Evolutionary conservation across 2,113 vertebrate genomes (phyloP).

Genomic region (Pomatostomus ruficeps): DNA sequence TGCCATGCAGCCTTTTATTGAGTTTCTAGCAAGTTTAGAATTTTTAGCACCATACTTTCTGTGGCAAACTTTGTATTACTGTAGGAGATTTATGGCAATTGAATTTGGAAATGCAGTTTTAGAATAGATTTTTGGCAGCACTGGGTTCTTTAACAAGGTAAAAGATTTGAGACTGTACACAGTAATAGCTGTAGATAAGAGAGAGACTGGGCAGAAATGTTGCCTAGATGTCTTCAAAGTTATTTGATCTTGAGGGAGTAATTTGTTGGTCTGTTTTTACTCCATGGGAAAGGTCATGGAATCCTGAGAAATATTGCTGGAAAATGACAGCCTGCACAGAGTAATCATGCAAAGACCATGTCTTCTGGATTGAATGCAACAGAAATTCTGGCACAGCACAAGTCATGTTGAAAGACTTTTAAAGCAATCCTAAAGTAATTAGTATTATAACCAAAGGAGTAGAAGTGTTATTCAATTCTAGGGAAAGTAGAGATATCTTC

Average conservation of each 20-base stretch:
- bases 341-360: not conserved
- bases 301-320: constrained; percentile 6
- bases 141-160: not conserved
- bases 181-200: not conserved
- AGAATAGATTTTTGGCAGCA: not conserved
- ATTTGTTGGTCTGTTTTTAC: constrained; percentile 41
- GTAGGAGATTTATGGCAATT: not conserved
- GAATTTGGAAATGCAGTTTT: not conserved
- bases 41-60: not conserved
- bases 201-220: not conserved
- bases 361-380: not conserved
- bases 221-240: not conserved
- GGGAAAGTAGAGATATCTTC: not conserved
- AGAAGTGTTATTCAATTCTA: not conserved
- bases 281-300: constrained; percentile 10
- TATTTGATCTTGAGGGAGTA: not conserved
- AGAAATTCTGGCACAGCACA: not conserved
- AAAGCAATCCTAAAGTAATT: not conserved
- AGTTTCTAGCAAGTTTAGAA: not conserved
- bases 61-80: not conserved
- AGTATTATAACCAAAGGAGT: not conserved
- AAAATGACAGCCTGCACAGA: not conserved
- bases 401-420: not conserved
- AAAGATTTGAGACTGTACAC: not conserved
- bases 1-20: not conserved